Evolutionary conservation across 2,797 vertebrate genomes (phyloP), one percentile per base, ranked within the genome.

Genomic region (Buceros bicornis): DNA sequence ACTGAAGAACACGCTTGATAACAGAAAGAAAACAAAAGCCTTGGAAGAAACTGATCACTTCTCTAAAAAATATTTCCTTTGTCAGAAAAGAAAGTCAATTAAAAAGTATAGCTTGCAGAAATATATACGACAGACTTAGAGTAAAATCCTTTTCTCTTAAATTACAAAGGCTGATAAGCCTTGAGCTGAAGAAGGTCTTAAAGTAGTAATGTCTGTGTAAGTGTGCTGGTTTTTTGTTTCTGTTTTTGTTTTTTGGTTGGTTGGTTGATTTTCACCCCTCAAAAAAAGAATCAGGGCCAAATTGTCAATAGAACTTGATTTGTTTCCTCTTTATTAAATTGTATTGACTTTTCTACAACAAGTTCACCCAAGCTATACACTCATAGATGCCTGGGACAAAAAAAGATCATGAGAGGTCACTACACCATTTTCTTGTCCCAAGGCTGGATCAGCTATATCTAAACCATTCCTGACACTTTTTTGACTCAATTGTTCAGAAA

Each of bases 281-380:
- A 35, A 76, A 82, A 93, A n/a, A 15, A 70, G 8, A 71, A 91
- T 37, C 31, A 31, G 19, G 22, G 13, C 6, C 51, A 73, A 82
- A 80, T 43, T 77, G 66, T 79, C 64, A 50, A 33, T 26, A 66
- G 10, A 40, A 6, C 16, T 71, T 74, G 40, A 81, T 82, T 80
- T 72, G 10, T 82, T 82, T 72, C 14, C 13, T 91, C 19, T 85
- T 89, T 76, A 82, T 79, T 71, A 87, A 84, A 87, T 90, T 83
- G 3, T 28, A 42, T 85, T 77, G 43, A 77, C 35, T 73, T 91
- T 87, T 84, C 5, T 5, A 43, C 33, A 70, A 29, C 11, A n/a
- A 15, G 12, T 77, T 73, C 29, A 65, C 17, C 19, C n/a, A 62
- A 62, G 25, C 12, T 87, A 25, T 58, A 45, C 4, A 48, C 5